phyloP scores from a whole-genome alignment of 2,797 vertebrate species.

The Chelon auratus region DNA sequence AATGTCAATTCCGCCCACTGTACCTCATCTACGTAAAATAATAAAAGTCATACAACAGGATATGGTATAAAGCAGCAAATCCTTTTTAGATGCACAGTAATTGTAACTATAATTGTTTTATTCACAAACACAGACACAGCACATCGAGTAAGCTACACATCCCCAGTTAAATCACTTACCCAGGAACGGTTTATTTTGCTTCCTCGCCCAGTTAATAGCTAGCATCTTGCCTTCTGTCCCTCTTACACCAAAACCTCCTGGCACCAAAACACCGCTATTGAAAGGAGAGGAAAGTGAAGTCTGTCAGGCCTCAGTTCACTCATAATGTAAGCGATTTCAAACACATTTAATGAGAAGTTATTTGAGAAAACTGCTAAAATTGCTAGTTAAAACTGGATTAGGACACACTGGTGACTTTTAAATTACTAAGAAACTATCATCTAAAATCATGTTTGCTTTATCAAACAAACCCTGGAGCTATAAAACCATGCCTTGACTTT shows the following conservation, averaged over 20 bases:
- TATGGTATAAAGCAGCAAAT: neutral
- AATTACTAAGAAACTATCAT: neutral
- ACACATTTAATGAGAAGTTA: neutral
- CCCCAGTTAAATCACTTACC: constrained; percentile 80
- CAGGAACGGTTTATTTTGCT: constrained; percentile 94
- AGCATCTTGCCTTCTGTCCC: constrained; percentile 98
- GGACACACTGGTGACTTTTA: neutral
- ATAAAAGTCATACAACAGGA: neutral
- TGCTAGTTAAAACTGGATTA: neutral
- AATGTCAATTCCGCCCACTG: neutral
- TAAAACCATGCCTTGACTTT: neutral
- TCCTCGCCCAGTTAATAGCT: constrained; percentile 95
- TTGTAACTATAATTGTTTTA: no score
- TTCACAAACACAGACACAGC: no score
- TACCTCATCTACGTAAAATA: neutral
- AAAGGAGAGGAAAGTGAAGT: neutral
- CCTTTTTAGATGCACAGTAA: no score
- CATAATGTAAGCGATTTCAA: neutral
- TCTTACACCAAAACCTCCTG: constrained; percentile 94
- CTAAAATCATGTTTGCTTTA: neutral
- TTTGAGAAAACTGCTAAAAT: neutral
- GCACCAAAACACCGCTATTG: constrained; percentile 93
- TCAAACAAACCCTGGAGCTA: neutral
- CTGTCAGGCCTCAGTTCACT: neutral
- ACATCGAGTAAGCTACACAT: no score